These are phyloP conservation scores for Cheilosia pagana DNA, from an alignment of 2,888 invertebrate species.

Conservation along the genomic window DNA sequence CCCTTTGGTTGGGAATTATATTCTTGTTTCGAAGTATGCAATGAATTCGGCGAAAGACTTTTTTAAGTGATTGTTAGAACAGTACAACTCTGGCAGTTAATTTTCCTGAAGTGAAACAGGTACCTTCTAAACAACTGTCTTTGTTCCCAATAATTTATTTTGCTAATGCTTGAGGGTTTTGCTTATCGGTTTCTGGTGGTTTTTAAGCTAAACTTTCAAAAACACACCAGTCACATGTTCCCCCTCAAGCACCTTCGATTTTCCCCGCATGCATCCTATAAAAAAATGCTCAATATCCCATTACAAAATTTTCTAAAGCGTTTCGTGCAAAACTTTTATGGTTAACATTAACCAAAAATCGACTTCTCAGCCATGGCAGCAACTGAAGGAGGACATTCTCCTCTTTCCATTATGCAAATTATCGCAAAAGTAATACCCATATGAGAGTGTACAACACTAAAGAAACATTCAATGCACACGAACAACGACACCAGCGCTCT, in stretches of 20 bases:
- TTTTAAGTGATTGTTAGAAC: too few relatives aligned
- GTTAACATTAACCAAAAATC: constrained; percentile 6
- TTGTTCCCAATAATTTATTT: too few relatives aligned
- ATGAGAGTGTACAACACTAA: constrained; percentile 44
- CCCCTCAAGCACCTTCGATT: background rate
- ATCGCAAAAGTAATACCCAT: constrained; percentile 31
- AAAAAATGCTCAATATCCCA: background rate
- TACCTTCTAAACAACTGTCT: too few relatives aligned
- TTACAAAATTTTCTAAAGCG: background rate
- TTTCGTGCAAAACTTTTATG: background rate
- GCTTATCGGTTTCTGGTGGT: too few relatives aligned
- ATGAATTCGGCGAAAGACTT: too few relatives aligned
- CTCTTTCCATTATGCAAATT: constrained; percentile 59
- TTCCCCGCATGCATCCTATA: background rate
- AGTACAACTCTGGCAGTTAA: too few relatives aligned
- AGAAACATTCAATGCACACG: constrained; percentile 49
- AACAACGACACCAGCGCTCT: constrained; percentile 39
- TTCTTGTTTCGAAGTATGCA: too few relatives aligned
- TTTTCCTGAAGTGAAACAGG: too few relatives aligned
- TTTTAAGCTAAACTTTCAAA: too few relatives aligned
- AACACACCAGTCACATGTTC: background rate
- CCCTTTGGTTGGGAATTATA: too few relatives aligned
- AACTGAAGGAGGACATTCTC: background rate
- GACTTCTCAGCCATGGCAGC: background rate
- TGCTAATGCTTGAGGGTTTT: too few relatives aligned